phyloP scores from a whole-genome alignment of 1,140 invertebrate species.

The Mya arenaria region DNA sequence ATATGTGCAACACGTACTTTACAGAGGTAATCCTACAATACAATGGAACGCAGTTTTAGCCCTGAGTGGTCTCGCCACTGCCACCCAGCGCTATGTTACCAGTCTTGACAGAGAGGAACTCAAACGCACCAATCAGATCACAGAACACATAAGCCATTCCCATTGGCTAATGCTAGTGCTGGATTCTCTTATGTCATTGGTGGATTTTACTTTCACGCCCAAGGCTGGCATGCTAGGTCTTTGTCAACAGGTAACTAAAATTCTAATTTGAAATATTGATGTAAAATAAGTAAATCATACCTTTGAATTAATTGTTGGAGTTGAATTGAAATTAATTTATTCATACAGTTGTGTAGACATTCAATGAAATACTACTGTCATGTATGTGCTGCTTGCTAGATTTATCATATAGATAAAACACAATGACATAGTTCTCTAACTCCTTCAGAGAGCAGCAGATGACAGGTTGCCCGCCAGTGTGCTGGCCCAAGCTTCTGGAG shows the following conservation, averaged over 20 bases:
- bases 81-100: constrained; percentile 12
- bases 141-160: constrained; percentile 47
- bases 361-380: too few species aligned
- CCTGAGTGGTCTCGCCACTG: constrained; percentile 33
- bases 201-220: constrained; percentile 52
- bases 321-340: too few species aligned
- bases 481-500: constrained; percentile 45
- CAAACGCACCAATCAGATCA: not conserved
- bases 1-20: too few species aligned
- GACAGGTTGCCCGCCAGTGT: constrained; percentile 52
- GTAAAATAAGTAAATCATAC: not conserved
- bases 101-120: constrained; percentile 28
- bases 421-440: too few species aligned
- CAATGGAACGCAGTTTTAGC: constrained; percentile 53
- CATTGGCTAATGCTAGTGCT: constrained; percentile 55
- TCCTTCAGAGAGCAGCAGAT: too few species aligned
- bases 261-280: not conserved
- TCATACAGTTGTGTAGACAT: too few species aligned
- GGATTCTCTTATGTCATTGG: constrained; percentile 48
- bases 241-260: constrained; percentile 55
- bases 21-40: constrained; percentile 52
- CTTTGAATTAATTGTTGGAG: too few species aligned
- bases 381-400: too few species aligned
- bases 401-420: too few species aligned
- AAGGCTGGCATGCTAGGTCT: constrained; percentile 34